phyloP scores from a whole-genome alignment of 2,888 invertebrate species.

The Leptinotarsa haldemani region DNA sequence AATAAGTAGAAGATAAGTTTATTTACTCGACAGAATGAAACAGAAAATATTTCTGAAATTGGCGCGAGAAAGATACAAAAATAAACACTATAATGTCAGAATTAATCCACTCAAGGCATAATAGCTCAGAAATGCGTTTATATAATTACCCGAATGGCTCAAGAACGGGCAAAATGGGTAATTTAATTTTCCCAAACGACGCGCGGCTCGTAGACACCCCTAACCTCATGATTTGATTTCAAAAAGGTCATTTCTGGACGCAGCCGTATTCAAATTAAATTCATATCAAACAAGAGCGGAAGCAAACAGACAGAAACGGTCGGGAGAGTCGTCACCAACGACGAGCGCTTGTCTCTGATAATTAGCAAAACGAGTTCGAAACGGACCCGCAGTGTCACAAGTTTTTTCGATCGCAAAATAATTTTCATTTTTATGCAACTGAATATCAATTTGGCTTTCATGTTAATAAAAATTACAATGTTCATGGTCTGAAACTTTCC shows the following conservation, averaged over 20 bases:
- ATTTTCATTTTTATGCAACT: no score
- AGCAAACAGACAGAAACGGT: background rate
- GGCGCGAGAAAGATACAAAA: background rate
- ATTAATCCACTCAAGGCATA: background rate
- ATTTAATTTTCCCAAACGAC: background rate
- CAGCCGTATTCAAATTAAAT: conserved; percentile 17
- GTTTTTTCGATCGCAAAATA: background rate
- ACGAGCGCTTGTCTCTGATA: background rate
- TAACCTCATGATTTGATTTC: background rate
- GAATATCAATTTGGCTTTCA: no score
- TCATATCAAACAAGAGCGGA: conserved; percentile 7
- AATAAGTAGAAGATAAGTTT: no score
- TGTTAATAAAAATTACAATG: no score
- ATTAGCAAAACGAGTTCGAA: conserved; percentile 3
- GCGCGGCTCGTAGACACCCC: background rate
- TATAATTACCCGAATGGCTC: background rate
- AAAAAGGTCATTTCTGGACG: conserved; percentile 3
- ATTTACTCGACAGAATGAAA: no score
- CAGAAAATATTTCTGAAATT: no score
- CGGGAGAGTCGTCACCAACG: background rate
- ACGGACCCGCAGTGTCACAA: background rate
- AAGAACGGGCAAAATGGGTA: background rate
- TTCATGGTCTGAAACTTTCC: no score
- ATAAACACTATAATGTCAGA: background rate
- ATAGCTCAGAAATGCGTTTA: background rate